These are phyloP conservation scores for Corythornis vintsioides DNA, from an alignment of 2,113 vertebrate genomes.

Conservation along the genomic window DNA sequence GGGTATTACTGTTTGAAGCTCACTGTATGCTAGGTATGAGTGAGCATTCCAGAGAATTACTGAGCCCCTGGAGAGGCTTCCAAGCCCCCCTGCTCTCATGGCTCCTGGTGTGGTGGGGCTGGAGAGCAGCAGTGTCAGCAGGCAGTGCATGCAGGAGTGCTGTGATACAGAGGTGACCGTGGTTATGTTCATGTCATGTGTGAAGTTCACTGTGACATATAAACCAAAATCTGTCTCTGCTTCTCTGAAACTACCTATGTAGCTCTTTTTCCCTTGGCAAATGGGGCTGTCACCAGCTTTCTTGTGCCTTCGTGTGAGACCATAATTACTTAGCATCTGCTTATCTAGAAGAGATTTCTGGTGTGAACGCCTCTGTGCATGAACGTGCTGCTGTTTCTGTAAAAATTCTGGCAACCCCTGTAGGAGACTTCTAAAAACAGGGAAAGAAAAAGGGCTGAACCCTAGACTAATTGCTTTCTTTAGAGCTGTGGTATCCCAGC, in stretches of 20 bases:
- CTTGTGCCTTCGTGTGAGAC: background rate
- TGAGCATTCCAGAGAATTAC: background rate
- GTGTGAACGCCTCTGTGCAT: constrained; percentile 29
- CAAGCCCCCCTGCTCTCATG: background rate
- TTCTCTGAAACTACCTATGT: background rate
- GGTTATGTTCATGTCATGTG: background rate
- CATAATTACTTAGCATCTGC: constrained; percentile 1
- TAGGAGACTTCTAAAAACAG: constrained; percentile 66
- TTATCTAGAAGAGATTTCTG: constrained; percentile 8
- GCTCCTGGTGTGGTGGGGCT: background rate
- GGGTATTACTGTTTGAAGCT: background rate
- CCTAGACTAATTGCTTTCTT: constrained; percentile 62
- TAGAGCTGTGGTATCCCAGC: constrained; percentile 60
- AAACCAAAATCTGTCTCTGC: background rate
- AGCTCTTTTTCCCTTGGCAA: background rate
- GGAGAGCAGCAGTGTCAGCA: background rate
- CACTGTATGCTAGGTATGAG: background rate
- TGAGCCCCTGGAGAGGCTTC: background rate
- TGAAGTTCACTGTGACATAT: background rate
- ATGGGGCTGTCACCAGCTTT: background rate
- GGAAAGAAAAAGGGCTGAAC: constrained; percentile 51
- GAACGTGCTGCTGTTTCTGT: constrained; percentile 24
- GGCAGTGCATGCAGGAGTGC: background rate
- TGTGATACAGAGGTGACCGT: background rate
- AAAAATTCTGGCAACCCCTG: constrained; percentile 52